Percentiles rank a stretch among this genome's conserved stretches.
phyloP scores from a whole-genome alignment of 2,113 vertebrate genomes.

The Salvator merianae region DNA sequence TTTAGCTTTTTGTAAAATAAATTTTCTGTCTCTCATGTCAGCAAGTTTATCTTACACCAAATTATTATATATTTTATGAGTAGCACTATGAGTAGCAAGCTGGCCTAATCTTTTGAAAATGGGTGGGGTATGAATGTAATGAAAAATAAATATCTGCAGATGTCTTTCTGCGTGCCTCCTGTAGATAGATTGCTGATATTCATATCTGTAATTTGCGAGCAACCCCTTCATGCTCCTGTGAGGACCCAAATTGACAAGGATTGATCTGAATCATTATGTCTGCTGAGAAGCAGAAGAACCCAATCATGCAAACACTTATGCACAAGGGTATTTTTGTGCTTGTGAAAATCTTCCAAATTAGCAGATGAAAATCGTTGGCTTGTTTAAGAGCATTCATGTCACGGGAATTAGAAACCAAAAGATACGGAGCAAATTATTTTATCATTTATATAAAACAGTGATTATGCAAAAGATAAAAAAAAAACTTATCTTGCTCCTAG shows the following conservation, averaged over 20 bases:
- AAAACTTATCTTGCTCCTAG: neutral
- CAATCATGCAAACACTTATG: slow-evolving; percentile 19
- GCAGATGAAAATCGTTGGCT: slow-evolving; percentile 22
- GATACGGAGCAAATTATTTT: slow-evolving; percentile 15
- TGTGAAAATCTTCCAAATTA: slow-evolving; percentile 31
- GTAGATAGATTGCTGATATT: slow-evolving; percentile 33
- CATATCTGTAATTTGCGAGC: slow-evolving; percentile 34
- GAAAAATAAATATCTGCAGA: slow-evolving; percentile 31
- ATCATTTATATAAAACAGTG: slow-evolving; percentile 5
- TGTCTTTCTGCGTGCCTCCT: neutral
- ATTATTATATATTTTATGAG: neutral
- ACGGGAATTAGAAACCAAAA: slow-evolving; percentile 18
- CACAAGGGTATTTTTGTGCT: slow-evolving; percentile 22
- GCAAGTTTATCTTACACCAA: neutral
- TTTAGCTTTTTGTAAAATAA: neutral
- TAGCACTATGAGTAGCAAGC: neutral
- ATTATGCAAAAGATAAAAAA: slow-evolving; percentile 9
- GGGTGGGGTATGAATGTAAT: neutral
- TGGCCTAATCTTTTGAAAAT: neutral
- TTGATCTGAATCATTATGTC: slow-evolving; percentile 33
- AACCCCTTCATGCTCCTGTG: slow-evolving; percentile 24
- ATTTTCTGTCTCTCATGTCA: neutral
- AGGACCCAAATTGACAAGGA: slow-evolving; percentile 37
- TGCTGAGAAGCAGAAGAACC: slow-evolving; percentile 30
- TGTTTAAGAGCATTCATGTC: slow-evolving; percentile 24